A percentile compares a stretch with the other conserved stretches of the same genome.
Conservation (phyloP, 2,797 vertebrate genomes). For the Oreochromis mossambicus region DNA sequence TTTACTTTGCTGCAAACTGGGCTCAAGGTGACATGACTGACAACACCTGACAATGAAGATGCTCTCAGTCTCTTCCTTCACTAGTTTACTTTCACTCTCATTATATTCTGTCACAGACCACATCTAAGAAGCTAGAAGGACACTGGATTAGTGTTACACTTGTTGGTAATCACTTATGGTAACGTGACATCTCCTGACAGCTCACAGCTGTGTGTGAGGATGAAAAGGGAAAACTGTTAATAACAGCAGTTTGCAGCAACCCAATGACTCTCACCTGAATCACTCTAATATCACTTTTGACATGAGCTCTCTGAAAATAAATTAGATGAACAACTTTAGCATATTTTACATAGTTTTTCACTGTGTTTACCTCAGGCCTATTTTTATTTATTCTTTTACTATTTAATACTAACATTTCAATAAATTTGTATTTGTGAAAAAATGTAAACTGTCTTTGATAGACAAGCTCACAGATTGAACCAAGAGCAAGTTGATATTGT, state of each 20-base stretch:
- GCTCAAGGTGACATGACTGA: neutral
- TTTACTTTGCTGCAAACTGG: neutral
- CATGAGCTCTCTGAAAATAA: neutral
- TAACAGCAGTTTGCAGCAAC: neutral
- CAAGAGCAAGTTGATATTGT: neutral
- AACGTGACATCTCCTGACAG: neutral
- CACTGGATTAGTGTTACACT: neutral
- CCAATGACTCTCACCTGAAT: accelerated
- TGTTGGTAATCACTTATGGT: neutral
- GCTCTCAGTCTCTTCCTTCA: neutral
- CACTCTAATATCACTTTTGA: neutral
- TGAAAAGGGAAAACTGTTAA: neutral
- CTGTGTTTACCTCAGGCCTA: neutral
- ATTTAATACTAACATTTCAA: neutral
- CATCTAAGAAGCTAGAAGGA: neutral
- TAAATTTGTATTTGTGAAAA: neutral
- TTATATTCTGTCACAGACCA: neutral
- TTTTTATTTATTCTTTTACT: neutral
- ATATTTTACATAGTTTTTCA: neutral
- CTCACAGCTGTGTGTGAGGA: neutral
- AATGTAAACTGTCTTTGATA: neutral
- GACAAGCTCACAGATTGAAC: too few relatives aligned
- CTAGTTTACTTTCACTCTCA: neutral
- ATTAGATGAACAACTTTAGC: neutral
- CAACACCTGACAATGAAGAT: neutral